Percentiles rank a stretch among this genome's conserved stretches.
Evolutionary conservation across 2,113 vertebrate genomes (phyloP).

Genomic region (Melierax canorus): DNA sequence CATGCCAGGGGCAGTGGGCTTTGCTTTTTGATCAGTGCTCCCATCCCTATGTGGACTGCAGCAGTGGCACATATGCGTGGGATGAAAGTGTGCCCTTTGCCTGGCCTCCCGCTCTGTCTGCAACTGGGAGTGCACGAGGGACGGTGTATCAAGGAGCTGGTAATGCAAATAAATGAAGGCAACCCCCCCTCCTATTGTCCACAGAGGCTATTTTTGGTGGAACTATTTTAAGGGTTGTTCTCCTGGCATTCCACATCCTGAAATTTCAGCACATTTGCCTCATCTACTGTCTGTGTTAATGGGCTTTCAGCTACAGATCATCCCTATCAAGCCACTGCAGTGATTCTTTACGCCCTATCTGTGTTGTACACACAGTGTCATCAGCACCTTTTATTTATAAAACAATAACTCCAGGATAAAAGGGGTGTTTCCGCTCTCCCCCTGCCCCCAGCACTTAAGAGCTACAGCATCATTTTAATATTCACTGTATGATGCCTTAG

Average conservation of each 20-base stretch:
- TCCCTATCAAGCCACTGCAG: conserved; percentile 64
- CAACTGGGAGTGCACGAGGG: not conserved
- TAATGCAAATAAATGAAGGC: conserved; percentile 51
- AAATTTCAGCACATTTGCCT: conserved; percentile 72
- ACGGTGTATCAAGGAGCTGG: conserved; percentile 26
- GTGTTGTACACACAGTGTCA: conserved; percentile 2
- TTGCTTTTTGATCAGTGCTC: not conserved
- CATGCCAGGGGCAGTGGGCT: rapidly evolving
- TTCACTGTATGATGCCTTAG: not conserved
- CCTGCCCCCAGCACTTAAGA: not conserved
- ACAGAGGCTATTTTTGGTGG: conserved; percentile 65
- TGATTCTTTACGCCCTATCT: conserved; percentile 49
- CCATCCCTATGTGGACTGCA: not conserved
- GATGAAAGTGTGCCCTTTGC: not conserved
- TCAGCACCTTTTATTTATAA: conserved; percentile 55
- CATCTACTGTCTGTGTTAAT: conserved; percentile 65
- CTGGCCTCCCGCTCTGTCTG: not conserved
- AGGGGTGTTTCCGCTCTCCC: not conserved
- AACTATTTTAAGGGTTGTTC: conserved; percentile 72
- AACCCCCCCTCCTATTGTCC: not conserved
- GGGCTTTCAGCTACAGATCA: conserved; percentile 68
- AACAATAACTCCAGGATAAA: conserved; percentile 41
- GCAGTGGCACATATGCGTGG: rapidly evolving
- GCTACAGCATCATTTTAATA: not conserved
- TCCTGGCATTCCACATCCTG: conserved; percentile 70